A percentile compares a stretch with the other conserved stretches of the same genome.
phyloP scores from a whole-genome alignment of 2,113 vertebrate species.

The Heterocephalus glaber region DNA sequence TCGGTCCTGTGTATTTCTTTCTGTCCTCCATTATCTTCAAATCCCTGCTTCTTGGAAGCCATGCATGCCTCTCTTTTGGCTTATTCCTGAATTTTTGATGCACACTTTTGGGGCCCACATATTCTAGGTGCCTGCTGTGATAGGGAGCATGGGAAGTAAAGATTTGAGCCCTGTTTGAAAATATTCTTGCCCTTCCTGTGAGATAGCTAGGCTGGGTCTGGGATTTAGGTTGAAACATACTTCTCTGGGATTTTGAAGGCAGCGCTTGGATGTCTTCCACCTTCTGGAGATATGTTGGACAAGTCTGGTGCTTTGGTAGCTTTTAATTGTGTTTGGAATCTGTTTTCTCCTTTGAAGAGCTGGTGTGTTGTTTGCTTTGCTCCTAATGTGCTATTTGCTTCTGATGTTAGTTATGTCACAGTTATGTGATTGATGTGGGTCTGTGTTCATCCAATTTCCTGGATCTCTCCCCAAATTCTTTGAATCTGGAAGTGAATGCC shows the following conservation, averaged over 20 bases:
- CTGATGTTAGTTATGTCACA: background rate
- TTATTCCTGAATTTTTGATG: background rate
- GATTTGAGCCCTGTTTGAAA: background rate
- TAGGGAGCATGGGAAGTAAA: background rate
- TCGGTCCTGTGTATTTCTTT: background rate
- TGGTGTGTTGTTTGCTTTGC: background rate
- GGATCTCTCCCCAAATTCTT: background rate
- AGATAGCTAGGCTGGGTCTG: background rate
- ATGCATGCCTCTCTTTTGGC: background rate
- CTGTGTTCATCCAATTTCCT: background rate
- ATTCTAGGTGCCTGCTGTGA: background rate
- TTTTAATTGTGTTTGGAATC: background rate
- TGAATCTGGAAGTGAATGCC: background rate
- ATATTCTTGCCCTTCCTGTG: background rate
- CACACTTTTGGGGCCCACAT: background rate
- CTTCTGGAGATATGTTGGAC: background rate
- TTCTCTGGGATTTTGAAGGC: background rate
- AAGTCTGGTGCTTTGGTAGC: background rate
- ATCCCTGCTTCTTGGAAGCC: background rate
- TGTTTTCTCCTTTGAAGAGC: background rate
- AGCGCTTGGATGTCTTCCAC: background rate
- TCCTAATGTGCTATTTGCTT: background rate
- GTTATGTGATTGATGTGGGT: background rate
- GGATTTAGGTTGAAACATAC: background rate
- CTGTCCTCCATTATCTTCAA: background rate